A percentile compares a stretch with the other conserved stretches of the same genome.
Conservation (phyloP, 2,113 vertebrate genomes). For the Rana temporaria region DNA sequence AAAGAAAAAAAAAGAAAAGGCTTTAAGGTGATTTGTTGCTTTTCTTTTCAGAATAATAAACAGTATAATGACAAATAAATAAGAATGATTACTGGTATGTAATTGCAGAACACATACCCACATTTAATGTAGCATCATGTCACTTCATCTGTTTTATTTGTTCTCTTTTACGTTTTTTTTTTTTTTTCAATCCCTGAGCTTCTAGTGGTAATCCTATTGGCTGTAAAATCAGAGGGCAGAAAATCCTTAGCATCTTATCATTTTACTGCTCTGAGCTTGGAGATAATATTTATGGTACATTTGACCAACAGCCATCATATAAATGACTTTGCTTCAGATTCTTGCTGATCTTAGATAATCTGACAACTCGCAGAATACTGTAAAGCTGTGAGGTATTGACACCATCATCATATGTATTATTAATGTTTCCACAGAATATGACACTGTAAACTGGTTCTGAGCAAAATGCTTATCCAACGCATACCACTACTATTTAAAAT, state of each 20-base stretch:
- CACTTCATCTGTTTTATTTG: not conserved
- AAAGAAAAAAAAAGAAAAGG: too few relatives aligned
- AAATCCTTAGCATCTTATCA: constrained; percentile 34
- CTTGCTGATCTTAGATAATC: constrained; percentile 41
- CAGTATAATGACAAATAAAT: too few relatives aligned
- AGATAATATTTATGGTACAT: constrained; percentile 42
- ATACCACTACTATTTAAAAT: constrained; percentile 1
- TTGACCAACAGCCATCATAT: constrained; percentile 40
- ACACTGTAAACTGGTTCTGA: not conserved
- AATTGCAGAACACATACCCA: not conserved
- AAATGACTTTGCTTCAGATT: constrained; percentile 38
- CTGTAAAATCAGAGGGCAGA: constrained; percentile 42
- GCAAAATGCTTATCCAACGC: constrained; percentile 4
- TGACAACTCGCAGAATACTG: constrained; percentile 31
- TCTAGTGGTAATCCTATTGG: constrained; percentile 25
- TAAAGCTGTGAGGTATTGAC: constrained; percentile 35
- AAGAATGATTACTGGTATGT: too few relatives aligned
- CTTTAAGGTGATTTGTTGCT: too few relatives aligned
- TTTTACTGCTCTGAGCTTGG: constrained; percentile 23
- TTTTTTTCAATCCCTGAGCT: constrained; percentile 16
- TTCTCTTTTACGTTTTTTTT: not conserved
- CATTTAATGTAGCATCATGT: not conserved
- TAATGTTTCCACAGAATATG: not conserved
- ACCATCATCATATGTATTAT: constrained; percentile 29
- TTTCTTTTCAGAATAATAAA: too few relatives aligned